A percentile compares a stretch with the other conserved stretches of the same genome.
phyloP scores from a whole-genome alignment of 2,113 vertebrate genomes.

The Mesitornis unicolor region DNA sequence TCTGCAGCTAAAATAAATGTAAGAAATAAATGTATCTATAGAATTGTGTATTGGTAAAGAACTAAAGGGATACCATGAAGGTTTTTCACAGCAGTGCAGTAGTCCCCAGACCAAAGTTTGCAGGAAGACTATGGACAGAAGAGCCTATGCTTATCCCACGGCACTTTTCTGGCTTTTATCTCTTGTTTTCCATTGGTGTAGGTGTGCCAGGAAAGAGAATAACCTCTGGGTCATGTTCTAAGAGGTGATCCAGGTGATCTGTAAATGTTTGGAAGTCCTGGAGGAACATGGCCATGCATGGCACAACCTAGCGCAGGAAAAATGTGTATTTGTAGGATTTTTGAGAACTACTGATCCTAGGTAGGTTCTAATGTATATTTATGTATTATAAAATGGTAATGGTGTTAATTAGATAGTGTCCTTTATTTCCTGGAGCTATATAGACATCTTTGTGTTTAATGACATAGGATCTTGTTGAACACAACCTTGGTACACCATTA shows the following conservation, averaged over 20 bases:
- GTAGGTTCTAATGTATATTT: neutral
- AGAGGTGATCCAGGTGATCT: neutral
- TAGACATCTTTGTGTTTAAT: neutral
- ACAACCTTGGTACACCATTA: neutral
- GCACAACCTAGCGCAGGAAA: neutral
- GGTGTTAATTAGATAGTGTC: neutral
- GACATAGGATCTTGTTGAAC: neutral
- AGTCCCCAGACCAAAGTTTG: neutral
- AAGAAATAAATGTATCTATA: neutral
- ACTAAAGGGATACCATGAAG: neutral
- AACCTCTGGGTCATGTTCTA: neutral
- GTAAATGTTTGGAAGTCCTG: neutral
- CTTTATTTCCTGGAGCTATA: neutral
- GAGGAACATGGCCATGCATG: neutral
- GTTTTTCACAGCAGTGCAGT: neutral
- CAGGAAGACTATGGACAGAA: neutral
- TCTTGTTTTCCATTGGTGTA: neutral
- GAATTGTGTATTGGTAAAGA: neutral
- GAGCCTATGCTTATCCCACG: neutral
- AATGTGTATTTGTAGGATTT: neutral
- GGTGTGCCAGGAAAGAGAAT: accelerated
- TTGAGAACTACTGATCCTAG: neutral
- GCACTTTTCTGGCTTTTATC: neutral
- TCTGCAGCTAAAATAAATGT: neutral
- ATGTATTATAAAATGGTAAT: neutral